A percentile compares a stretch with the other conserved stretches of the same genome.
phyloP scores from a whole-genome alignment of 2,113 vertebrate genomes.

The Urocynchramus pylzowi region DNA sequence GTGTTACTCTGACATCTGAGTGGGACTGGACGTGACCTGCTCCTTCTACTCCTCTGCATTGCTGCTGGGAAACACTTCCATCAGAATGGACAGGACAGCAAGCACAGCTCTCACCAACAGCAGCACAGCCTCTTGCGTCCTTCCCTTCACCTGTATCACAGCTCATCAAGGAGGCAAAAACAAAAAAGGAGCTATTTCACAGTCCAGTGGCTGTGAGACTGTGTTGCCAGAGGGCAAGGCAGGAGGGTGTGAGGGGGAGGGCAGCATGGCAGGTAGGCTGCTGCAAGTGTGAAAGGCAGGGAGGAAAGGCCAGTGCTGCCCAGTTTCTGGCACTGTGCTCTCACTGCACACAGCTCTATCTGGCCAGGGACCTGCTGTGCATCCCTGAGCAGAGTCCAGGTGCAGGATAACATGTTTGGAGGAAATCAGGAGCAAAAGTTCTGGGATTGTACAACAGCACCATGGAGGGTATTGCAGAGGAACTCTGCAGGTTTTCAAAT shows the following conservation, averaged over 20 bases:
- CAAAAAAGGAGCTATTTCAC: background rate
- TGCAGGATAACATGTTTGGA: fast-evolving
- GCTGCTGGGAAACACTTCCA: background rate
- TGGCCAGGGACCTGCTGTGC: background rate
- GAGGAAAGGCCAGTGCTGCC: background rate
- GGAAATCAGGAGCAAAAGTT: fast-evolving
- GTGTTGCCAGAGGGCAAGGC: background rate
- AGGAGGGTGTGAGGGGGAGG: background rate
- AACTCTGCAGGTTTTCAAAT: background rate
- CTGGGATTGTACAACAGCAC: background rate
- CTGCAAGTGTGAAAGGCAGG: background rate
- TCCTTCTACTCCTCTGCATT: background rate
- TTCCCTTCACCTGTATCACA: background rate
- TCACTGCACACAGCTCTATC: fast-evolving
- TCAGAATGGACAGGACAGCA: background rate
- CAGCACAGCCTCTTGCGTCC: background rate
- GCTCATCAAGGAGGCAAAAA: background rate
- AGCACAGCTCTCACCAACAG: background rate
- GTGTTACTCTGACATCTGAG: fast-evolving
- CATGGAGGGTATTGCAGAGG: fast-evolving
- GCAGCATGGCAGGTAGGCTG: background rate
- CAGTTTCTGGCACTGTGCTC: fast-evolving
- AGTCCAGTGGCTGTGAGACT: background rate
- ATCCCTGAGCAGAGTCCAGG: background rate
- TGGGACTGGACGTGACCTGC: background rate